These are phyloP conservation scores for Chaetops frenatus DNA, from an alignment of 2,113 vertebrate genomes.

Conservation along the genomic window DNA sequence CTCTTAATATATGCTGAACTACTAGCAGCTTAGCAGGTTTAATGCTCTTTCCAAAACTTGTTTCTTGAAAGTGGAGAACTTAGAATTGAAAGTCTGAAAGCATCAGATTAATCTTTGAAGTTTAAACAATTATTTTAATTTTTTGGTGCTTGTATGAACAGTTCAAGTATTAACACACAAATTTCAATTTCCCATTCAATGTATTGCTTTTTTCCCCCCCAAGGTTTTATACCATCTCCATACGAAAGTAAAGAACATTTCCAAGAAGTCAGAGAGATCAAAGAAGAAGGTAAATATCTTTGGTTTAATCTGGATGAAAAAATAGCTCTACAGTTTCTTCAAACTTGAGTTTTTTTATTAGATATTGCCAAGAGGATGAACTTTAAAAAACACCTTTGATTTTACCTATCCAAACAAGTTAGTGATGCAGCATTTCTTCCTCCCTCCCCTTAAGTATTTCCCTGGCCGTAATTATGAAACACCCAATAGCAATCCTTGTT, in stretches of 20 bases:
- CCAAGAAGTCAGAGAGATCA: slow-evolving; percentile 80
- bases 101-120: neutral
- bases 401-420: neutral
- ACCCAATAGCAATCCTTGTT: neutral
- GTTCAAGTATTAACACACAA: neutral
- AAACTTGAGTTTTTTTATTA: neutral
- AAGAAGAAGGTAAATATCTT: slow-evolving; percentile 79
- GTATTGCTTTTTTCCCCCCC: neutral
- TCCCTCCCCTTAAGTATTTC: neutral
- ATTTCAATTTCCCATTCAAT: neutral
- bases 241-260: slow-evolving; percentile 85
- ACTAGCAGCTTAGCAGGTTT: neutral
- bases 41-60: neutral
- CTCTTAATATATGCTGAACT: neutral
- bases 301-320: neutral
- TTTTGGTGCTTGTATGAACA: neutral
- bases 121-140: neutral
- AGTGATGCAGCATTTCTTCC: neutral
- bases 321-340: neutral
- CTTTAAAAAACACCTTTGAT: neutral
- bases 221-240: slow-evolving; percentile 84
- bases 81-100: neutral
- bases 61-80: neutral
- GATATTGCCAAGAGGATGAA: neutral
- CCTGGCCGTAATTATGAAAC: neutral